phyloP scores from a whole-genome alignment of 2,888 invertebrate genomes.

The Tetheella fluctuosa region DNA sequence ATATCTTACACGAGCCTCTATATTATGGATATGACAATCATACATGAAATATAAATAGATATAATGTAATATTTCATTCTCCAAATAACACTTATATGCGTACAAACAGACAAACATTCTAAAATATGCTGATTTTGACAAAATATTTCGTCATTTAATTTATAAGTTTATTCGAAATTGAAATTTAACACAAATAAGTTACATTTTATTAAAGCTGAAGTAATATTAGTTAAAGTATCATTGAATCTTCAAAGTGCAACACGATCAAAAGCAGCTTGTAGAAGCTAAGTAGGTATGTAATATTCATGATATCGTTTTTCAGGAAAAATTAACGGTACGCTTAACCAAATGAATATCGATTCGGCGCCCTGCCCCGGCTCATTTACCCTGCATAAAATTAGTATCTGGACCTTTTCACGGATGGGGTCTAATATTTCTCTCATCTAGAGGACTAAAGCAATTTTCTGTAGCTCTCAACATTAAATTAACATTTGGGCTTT shows the following conservation, averaged over 20 bases:
- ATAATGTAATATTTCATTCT: neutral
- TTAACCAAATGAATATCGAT: constrained; percentile 79
- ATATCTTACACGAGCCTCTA: constrained; percentile 44
- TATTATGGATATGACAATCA: neutral
- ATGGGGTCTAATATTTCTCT: constrained; percentile 70
- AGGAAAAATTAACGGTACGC: constrained; percentile 71
- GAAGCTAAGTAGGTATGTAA: constrained; percentile 56
- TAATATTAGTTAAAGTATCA: neutral
- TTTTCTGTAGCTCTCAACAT: constrained; percentile 79
- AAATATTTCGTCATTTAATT: neutral
- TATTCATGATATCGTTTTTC: constrained; percentile 67
- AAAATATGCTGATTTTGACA: neutral
- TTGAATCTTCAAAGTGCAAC: neutral
- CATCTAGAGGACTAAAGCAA: constrained; percentile 75
- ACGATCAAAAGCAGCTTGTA: constrained; percentile 6
- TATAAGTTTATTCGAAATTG: no score
- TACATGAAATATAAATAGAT: neutral
- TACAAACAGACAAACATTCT: neutral
- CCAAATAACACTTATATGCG: neutral
- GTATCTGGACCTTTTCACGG: constrained; percentile 71
- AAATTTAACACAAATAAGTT: neutral
- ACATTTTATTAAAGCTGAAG: neutral
- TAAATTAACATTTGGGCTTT: constrained; percentile 83
- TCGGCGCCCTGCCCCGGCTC: constrained; percentile 63
- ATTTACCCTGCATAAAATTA: constrained; percentile 81